Evolutionary conservation across 1,140 invertebrate genomes (phyloP).

Genomic region (Drosophila nebulosa): DNA sequence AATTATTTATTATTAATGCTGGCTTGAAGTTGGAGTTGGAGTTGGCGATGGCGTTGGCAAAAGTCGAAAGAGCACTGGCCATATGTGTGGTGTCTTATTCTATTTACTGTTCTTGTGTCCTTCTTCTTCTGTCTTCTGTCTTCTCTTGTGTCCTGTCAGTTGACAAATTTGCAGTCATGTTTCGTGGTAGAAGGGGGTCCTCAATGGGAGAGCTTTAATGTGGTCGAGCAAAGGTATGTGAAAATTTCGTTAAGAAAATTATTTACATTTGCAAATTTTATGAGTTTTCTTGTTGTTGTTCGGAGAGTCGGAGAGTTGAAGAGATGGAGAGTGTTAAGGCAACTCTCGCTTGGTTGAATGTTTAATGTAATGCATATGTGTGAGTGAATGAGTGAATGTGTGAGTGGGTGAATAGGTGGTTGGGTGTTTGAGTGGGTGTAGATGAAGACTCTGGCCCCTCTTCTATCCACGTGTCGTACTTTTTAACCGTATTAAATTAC

Average conservation of each 20-base stretch:
- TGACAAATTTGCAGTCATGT: constrained; percentile 69
- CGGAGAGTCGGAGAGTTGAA: constrained; percentile 5
- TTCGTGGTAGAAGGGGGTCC: too few relatives aligned
- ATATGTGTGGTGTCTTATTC: constrained; percentile 50
- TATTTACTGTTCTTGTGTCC: neutral
- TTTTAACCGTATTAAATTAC: constrained; percentile 78
- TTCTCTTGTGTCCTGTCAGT: constrained; percentile 40
- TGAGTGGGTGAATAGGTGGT: neutral
- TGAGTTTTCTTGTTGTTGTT: constrained; percentile 59
- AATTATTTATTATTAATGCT: constrained; percentile 76
- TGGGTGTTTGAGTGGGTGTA: constrained; percentile 5
- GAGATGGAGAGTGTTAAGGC: constrained; percentile 36
- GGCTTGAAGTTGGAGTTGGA: neutral
- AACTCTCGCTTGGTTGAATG: constrained; percentile 62
- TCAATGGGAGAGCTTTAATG: constrained; percentile 60
- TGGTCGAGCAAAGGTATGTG: constrained; percentile 60
- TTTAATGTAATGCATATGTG: constrained; percentile 59
- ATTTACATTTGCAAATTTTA: constrained; percentile 79
- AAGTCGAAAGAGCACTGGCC: constrained; percentile 27
- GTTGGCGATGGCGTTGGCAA: too few relatives aligned
- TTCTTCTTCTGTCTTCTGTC: neutral
- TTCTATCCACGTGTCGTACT: constrained; percentile 68
- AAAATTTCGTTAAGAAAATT: constrained; percentile 76
- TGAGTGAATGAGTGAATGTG: constrained; percentile 12
- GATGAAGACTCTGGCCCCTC: constrained; percentile 9